Conservation (phyloP, 2,797 vertebrate genomes). For the Phataginus tetradactyla region DNA sequence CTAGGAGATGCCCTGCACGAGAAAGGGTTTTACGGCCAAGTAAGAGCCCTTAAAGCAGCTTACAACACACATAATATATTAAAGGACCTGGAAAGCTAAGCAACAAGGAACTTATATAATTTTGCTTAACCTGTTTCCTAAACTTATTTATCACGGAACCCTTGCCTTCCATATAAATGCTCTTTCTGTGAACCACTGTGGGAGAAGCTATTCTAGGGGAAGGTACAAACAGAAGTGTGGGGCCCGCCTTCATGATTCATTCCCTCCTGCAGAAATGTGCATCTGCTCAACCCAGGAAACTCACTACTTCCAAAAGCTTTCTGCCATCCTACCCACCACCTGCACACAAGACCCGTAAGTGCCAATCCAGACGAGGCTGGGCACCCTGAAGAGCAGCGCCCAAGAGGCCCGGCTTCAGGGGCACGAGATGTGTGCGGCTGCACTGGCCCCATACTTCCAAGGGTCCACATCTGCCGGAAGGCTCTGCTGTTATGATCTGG, state of each 20-base stretch:
- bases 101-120: neutral
- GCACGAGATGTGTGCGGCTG: no score
- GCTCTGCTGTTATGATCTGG: neutral
- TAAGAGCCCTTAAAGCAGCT: neutral
- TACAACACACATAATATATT: no score
- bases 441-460: neutral
- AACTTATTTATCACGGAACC: neutral
- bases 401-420: no score
- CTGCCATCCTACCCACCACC: neutral
- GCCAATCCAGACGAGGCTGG: neutral
- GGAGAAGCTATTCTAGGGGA: neutral
- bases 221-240: neutral
- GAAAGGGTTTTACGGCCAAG: neutral
- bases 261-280: neutral
- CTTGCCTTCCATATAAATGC: neutral
- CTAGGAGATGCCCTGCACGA: neutral
- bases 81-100: no score
- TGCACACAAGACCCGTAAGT: neutral
- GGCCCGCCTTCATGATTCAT: neutral
- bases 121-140: neutral
- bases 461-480: neutral
- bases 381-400: neutral
- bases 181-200: neutral
- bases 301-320: neutral
- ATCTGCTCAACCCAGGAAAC: neutral